These are phyloP conservation scores for Colletes latitarsis DNA, from an alignment of 1,140 invertebrate genomes.

Conservation along the genomic window DNA sequence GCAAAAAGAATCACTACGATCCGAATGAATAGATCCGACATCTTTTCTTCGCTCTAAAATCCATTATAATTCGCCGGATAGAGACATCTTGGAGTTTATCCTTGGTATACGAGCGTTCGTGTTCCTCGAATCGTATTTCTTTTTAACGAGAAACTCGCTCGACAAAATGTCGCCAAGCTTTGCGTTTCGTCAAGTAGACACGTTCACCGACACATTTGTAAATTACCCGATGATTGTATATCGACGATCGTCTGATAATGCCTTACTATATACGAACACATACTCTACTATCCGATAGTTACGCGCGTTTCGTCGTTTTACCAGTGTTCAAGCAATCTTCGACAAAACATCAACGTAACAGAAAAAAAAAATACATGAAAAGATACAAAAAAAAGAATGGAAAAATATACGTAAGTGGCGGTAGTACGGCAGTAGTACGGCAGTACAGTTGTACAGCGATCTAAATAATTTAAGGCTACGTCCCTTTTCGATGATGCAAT, in stretches of 20 bases:
- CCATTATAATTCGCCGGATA: not conserved
- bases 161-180: slow-evolving; percentile 5
- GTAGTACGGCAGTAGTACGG: not conserved
- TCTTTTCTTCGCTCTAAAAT: not conserved
- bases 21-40: not conserved
- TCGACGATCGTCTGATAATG: slow-evolving; percentile 36
- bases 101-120: too few relatives aligned
- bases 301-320: slow-evolving; percentile 4
- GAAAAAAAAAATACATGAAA: not conserved
- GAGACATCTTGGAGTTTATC: too few relatives aligned
- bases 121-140: too few relatives aligned
- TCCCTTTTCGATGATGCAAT: slow-evolving; percentile 22
- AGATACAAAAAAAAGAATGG: not conserved
- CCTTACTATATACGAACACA: slow-evolving; percentile 36
- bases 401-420: slow-evolving; percentile 17
- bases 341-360: not conserved
- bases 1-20: not conserved
- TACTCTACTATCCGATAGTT: slow-evolving; percentile 22
- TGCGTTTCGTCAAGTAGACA: not conserved
- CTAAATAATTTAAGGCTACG: slow-evolving; percentile 21
- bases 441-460: slow-evolving; percentile 15
- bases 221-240: slow-evolving; percentile 39
- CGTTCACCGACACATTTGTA: slow-evolving; percentile 22
- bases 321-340: not conserved
- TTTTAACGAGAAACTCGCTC: not conserved